These are phyloP conservation scores for Merodon equestris DNA, from an alignment of 2,888 invertebrate genomes.

Conservation along the genomic window DNA sequence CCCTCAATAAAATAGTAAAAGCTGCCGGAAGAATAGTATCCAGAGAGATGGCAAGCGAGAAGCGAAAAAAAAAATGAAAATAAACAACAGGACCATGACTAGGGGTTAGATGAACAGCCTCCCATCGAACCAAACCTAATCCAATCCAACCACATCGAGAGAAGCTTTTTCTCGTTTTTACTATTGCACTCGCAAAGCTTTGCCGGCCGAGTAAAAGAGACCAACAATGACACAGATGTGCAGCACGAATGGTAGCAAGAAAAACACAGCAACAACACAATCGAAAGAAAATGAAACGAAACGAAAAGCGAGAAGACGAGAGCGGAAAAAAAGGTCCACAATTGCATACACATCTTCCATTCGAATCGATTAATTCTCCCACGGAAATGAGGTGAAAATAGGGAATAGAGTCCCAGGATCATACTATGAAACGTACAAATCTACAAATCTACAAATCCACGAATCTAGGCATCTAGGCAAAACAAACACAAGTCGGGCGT, in stretches of 20 bases:
- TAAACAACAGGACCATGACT: slow-evolving; percentile 30
- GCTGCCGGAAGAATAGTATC: slow-evolving; percentile 48
- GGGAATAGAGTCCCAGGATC: slow-evolving; percentile 36
- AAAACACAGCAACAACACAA: slow-evolving; percentile 41
- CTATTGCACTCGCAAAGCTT: slow-evolving; percentile 51
- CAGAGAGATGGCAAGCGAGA: slow-evolving; percentile 24
- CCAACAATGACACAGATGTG: slow-evolving; percentile 60
- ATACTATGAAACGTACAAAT: slow-evolving; percentile 65
- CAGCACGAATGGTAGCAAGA: too few species aligned
- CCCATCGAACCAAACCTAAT: slow-evolving; percentile 38
- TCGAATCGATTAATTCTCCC: slow-evolving; percentile 63
- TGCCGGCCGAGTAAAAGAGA: slow-evolving; percentile 46
- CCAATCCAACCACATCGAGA: slow-evolving; percentile 34
- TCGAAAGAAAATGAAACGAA: too few species aligned
- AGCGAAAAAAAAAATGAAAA: slow-evolving; percentile 25
- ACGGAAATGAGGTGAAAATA: slow-evolving; percentile 46
- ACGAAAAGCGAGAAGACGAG: slow-evolving; percentile 1
- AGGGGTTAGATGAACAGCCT: slow-evolving; percentile 27
- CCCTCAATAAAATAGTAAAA: slow-evolving; percentile 59
- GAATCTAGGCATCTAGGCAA: slow-evolving; percentile 31
- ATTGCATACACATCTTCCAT: slow-evolving; percentile 58
- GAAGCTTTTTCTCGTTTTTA: slow-evolving; percentile 55
- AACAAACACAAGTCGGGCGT: slow-evolving; percentile 24
- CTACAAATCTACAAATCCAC: slow-evolving; percentile 10
- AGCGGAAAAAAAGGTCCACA: slow-evolving; percentile 3